Evolutionary conservation across 2,888 invertebrate species (phyloP).

Genomic region (Molorchus minor): DNA sequence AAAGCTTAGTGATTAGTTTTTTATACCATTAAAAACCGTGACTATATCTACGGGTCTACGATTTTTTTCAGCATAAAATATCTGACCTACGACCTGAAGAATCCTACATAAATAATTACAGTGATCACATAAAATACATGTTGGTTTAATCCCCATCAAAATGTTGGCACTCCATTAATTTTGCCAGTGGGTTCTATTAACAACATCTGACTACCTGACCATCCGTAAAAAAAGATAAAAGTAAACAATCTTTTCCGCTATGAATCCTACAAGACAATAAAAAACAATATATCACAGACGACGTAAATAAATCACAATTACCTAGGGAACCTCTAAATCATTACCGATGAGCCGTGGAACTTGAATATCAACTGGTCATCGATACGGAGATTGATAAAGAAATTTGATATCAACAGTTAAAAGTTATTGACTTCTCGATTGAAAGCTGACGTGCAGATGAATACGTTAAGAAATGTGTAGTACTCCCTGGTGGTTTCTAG

Average conservation of each 20-base stretch:
- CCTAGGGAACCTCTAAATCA: not conserved
- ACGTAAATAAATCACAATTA: not conserved
- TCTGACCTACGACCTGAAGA: too few species aligned
- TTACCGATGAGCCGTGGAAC: not conserved
- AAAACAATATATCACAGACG: not conserved
- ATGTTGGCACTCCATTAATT: not conserved
- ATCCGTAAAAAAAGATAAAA: not conserved
- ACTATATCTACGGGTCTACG: too few species aligned
- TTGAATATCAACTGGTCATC: not conserved
- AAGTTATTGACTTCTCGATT: not conserved
- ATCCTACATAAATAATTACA: too few species aligned
- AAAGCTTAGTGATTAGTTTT: too few species aligned
- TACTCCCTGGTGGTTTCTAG: not conserved
- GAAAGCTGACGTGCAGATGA: not conserved
- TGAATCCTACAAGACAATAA: not conserved
- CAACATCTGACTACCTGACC: not conserved
- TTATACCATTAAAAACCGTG: too few species aligned
- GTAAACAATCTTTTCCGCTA: not conserved
- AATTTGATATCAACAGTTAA: not conserved
- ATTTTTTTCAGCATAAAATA: too few species aligned
- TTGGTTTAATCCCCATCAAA: too few species aligned
- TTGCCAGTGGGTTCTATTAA: not conserved
- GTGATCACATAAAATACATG: too few species aligned
- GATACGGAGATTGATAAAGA: not conserved
- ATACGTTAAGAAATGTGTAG: not conserved